Conservation (phyloP, 2,113 vertebrate species). For the Dipodomys stephensi region DNA sequence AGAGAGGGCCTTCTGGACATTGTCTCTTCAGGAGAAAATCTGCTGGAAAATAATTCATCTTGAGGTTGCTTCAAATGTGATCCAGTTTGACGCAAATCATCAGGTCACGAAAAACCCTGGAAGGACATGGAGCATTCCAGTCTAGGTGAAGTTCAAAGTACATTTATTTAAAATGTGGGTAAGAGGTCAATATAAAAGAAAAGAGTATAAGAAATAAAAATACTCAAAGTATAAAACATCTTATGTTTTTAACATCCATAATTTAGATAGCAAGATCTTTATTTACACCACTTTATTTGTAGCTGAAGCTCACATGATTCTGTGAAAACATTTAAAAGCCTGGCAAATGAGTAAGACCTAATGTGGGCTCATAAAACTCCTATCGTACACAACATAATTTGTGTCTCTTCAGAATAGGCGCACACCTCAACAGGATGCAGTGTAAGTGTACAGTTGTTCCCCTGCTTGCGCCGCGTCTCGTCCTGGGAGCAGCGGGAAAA, state of each 20-base stretch:
- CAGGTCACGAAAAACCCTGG: background rate
- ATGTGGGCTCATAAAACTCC: conserved; percentile 81
- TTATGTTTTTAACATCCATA: conserved; percentile 87
- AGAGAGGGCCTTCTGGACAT: background rate
- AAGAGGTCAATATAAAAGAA: conserved; percentile 90
- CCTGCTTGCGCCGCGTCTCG: conserved; percentile 79
- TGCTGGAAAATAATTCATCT: background rate
- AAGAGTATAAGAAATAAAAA: conserved; percentile 91
- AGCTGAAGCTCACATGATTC: conserved; percentile 82
- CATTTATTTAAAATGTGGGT: conserved; percentile 90
- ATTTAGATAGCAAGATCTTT: conserved; percentile 89
- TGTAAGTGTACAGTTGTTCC: conserved; percentile 83
- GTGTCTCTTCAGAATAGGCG: conserved; percentile 89
- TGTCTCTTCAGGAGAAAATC: background rate
- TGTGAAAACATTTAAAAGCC: conserved; percentile 86
- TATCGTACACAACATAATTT: conserved; percentile 92
- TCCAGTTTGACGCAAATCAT: background rate
- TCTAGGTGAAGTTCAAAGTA: conserved; percentile 88
- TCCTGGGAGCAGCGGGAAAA: conserved; percentile 83
- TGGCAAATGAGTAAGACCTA: conserved; percentile 84
- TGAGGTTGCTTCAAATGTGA: conserved; percentile 14
- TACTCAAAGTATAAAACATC: conserved; percentile 90
- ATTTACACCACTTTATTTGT: conserved; percentile 86
- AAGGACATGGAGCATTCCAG: conserved; percentile 72
- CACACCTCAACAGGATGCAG: conserved; percentile 91